Conservation (phyloP, 2,888 invertebrate genomes). For the Bugulina stolonifera region DNA sequence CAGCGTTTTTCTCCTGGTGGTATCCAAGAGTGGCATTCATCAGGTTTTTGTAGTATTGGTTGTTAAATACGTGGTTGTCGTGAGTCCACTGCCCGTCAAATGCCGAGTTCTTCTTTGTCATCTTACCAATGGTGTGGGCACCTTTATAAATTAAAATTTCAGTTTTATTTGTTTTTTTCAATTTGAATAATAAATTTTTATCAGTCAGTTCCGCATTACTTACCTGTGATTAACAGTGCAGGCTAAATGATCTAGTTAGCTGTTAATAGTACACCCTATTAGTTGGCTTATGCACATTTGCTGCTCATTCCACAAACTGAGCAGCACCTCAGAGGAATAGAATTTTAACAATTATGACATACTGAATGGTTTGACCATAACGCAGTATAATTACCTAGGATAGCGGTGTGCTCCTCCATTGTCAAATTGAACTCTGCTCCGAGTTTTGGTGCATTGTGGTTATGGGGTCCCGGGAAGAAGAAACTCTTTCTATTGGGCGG, state of each 20-base stretch:
- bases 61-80: constrained; percentile 17
- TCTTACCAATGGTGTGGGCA: constrained; percentile 22
- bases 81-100: constrained; percentile 22
- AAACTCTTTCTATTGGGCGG: constrained; percentile 17
- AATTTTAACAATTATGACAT: no score
- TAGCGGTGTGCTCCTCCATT: constrained; percentile 16
- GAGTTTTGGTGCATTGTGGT: constrained; percentile 2
- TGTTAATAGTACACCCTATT: no score
- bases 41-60: constrained; percentile 23
- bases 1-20: constrained; percentile 16
- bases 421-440: constrained; percentile 24
- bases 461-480: constrained; percentile 17
- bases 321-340: no score
- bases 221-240: no score
- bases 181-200: no score
- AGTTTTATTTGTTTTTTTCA: no score
- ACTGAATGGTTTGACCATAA: neutral
- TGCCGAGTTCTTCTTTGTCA: constrained; percentile 19
- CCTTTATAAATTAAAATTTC: no score
- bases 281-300: no score
- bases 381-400: neutral
- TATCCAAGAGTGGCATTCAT: neutral
- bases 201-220: no score
- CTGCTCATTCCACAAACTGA: no score
- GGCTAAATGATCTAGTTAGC: no score